Base-by-base conservation (phyloP, 2,888 invertebrate genomes). In the Noctua janthina region DNA sequence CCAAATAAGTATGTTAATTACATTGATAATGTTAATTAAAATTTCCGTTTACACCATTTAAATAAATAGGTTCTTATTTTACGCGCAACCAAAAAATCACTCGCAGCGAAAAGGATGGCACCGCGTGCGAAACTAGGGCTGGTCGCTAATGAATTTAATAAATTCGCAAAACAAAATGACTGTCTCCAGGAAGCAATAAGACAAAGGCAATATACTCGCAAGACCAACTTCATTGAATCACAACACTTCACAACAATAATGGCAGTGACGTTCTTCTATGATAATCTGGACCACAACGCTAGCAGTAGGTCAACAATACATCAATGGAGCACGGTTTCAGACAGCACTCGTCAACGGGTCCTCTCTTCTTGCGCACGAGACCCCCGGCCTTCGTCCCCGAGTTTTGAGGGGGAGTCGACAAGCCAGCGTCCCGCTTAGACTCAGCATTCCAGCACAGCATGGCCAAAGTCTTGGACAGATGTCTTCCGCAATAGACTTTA, bases 261-360 rank as follows among this genome's bases (percentile, higher is more conserved):
- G 20, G n/a, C 35, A 20, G 11, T 78, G 11, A 35, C 17, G 29
- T 62, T 46, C 8, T 17, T 46, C 29, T 3, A 20, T 6, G 4
- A 3, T 23, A 7, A 43, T 51, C n/a, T 39, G 35, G 15, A 68
- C 29, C 35, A 20, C 17, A 8, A n/a, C 8, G 43, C 64, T 80
- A 88, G 67, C 90, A 88, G 35, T 83, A 88, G 13, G 72, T 76
- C 43, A 88, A 7, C 3, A 88, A 66, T 64, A 86, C 90, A 1
- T 81, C 71, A 8, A 90, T 43, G 35, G 84, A 78, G 68, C 90
- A 88, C 1, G 82, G 78, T 35, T 88, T 84, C 10, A 74, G 23
- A 49, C 90, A 88, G 82, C 88, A 88, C 70, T 88, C 88, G n/a
- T 88, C 90, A 3, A 81, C 84, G 29, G 79, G 81, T 1, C 87